These are phyloP conservation scores for Salpingus planirostris DNA, from an alignment of 2,888 invertebrate genomes.

Conservation along the genomic window DNA sequence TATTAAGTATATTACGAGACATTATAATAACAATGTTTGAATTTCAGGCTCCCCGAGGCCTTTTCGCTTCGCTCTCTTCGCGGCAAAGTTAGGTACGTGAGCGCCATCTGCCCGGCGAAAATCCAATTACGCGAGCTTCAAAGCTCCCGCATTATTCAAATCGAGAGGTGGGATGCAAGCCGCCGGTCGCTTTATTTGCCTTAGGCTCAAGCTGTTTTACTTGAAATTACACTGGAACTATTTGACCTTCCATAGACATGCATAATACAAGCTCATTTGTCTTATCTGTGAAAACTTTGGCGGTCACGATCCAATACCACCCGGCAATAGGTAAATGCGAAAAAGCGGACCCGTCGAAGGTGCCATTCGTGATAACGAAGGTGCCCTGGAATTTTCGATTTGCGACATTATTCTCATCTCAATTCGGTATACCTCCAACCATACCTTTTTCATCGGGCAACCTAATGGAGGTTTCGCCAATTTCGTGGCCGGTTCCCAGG, in stretches of 20 bases:
- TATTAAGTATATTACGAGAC: too few species aligned
- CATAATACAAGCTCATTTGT: constrained; percentile 18
- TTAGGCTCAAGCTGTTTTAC: too few species aligned
- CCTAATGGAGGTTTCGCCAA: constrained; percentile 17
- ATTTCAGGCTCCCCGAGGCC: too few species aligned
- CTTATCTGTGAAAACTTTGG: constrained; percentile 16
- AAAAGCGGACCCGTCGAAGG: constrained; percentile 26
- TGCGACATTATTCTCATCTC: constrained; percentile 3
- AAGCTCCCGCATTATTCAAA: too few species aligned
- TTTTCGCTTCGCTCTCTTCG: too few species aligned
- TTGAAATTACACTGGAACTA: constrained; percentile 8
- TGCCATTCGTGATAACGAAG: constrained; percentile 22
- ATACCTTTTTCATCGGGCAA: constrained; percentile 27
- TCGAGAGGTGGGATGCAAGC: too few species aligned
- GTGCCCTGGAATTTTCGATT: constrained; percentile 24
- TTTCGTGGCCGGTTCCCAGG: constrained; percentile 24
- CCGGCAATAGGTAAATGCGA: constrained; percentile 22
- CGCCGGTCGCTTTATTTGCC: too few species aligned
- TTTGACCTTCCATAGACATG: constrained; percentile 22
- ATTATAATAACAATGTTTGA: too few species aligned
- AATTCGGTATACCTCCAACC: not conserved
- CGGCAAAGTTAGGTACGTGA: too few species aligned
- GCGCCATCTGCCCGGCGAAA: too few species aligned
- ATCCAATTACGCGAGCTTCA: too few species aligned
- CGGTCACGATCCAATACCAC: constrained; percentile 27